These are phyloP conservation scores for Ephestia elutella DNA, from an alignment of 1,140 invertebrate species.

Conservation along the genomic window DNA sequence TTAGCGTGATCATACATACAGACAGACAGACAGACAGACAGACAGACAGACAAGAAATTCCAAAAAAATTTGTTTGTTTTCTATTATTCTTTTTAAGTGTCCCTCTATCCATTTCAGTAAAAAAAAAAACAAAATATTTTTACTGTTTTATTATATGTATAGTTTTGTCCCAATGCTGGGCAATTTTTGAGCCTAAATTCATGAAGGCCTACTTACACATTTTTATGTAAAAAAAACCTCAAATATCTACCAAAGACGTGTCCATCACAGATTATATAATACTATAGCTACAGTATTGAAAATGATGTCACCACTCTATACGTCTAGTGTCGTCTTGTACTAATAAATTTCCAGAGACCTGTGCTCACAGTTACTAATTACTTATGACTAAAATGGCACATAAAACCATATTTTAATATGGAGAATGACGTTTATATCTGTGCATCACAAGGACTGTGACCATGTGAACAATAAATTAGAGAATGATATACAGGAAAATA, in stretches of 20 bases:
- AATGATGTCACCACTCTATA: neutral
- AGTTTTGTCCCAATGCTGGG: no score
- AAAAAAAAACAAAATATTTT: no score
- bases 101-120: no score
- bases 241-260: neutral
- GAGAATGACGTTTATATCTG: neutral
- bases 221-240: neutral
- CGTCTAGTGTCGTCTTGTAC: neutral
- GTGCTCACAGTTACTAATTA: neutral
- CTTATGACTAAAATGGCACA: neutral
- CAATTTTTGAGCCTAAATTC: no score
- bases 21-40: no score
- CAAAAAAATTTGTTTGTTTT: no score
- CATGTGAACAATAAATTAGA: neutral
- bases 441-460: slow-evolving; percentile 6
- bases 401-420: neutral
- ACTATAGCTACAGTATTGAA: neutral
- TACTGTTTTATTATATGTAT: no score
- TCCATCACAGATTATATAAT: no score
- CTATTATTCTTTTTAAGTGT: no score
- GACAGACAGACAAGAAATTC: no score
- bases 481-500: neutral
- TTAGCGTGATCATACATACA: no score
- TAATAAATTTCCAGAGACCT: neutral
- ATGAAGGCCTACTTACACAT: no score